phyloP scores from a whole-genome alignment of 2,888 invertebrate genomes.

The Metopia argyrocephala region DNA sequence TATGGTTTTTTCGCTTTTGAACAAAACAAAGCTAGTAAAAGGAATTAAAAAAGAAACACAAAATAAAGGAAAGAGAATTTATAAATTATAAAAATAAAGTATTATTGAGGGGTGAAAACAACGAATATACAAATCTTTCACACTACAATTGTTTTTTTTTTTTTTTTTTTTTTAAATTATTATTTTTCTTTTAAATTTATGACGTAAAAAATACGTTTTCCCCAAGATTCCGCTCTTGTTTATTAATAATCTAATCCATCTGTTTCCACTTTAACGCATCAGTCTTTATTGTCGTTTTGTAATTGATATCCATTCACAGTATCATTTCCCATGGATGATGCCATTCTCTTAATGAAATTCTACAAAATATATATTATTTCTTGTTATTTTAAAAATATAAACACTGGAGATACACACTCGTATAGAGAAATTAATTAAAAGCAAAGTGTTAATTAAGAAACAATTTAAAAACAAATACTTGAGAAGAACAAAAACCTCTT shows the following conservation, averaged over 20 bases:
- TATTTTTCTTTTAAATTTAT: not conserved
- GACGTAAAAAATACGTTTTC: not conserved
- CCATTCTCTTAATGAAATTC: constrained; percentile 3
- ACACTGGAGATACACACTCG: not conserved
- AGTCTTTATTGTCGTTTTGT: constrained; percentile 15
- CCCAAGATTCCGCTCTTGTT: not conserved
- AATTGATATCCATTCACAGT: constrained; percentile 24
- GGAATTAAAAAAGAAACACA: not conserved
- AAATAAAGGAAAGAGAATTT: not conserved
- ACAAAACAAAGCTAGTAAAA: no score
- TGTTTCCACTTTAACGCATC: constrained; percentile 38
- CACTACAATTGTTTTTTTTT: not conserved
- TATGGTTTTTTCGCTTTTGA: not conserved
- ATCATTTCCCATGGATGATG: constrained; percentile 27
- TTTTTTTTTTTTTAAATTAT: not conserved
- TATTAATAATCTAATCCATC: constrained; percentile 36
- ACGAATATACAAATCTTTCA: no score
- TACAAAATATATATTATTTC: not conserved
- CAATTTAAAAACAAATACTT: constrained; percentile 1
- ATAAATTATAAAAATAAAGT: no score
- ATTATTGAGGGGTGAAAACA: no score
- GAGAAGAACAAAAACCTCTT: not conserved
- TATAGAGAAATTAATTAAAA: constrained; percentile 52
- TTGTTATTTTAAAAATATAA: not conserved
- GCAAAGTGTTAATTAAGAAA: constrained; percentile 56